Percentiles rank a stretch among this genome's conserved stretches.
Conservation (phyloP, 2,797 vertebrate genomes). For the Notamacropus eugenii region DNA sequence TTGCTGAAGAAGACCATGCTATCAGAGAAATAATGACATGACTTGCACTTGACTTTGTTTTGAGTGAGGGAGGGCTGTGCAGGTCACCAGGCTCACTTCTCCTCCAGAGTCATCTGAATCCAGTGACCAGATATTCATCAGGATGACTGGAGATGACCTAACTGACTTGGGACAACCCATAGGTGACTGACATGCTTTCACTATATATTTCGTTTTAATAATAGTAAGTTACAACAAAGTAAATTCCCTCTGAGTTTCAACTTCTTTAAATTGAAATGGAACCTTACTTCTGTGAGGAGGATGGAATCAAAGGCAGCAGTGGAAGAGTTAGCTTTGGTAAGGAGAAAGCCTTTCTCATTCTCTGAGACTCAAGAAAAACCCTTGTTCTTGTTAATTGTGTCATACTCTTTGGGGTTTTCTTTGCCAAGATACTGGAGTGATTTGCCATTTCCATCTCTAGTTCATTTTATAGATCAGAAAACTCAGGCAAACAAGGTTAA, state of each 20-base stretch:
- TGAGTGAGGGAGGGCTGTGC: too few species aligned
- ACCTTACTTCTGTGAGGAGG: background rate
- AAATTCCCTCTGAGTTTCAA: background rate
- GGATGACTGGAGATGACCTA: too few species aligned
- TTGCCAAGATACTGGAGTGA: background rate
- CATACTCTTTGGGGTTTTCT: background rate
- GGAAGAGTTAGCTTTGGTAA: background rate
- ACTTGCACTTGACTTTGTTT: too few species aligned
- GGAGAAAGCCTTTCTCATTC: background rate
- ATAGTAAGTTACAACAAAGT: background rate
- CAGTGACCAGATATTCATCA: too few species aligned
- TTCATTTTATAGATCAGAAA: background rate
- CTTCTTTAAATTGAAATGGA: background rate
- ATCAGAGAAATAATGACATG: too few species aligned
- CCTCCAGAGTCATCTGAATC: too few species aligned
- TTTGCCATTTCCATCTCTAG: background rate
- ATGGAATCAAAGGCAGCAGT: background rate
- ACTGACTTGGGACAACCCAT: background rate
- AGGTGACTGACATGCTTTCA: background rate
- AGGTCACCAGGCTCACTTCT: too few species aligned
- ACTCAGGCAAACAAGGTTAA: background rate
- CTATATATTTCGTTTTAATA: background rate
- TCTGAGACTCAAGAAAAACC: background rate
- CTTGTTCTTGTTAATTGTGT: background rate
- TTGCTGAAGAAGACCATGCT: too few species aligned